Evolutionary conservation across 2,797 vertebrate species (phyloP), one percentile per base, ranked within the genome.

Genomic region (Cygnus olor): DNA sequence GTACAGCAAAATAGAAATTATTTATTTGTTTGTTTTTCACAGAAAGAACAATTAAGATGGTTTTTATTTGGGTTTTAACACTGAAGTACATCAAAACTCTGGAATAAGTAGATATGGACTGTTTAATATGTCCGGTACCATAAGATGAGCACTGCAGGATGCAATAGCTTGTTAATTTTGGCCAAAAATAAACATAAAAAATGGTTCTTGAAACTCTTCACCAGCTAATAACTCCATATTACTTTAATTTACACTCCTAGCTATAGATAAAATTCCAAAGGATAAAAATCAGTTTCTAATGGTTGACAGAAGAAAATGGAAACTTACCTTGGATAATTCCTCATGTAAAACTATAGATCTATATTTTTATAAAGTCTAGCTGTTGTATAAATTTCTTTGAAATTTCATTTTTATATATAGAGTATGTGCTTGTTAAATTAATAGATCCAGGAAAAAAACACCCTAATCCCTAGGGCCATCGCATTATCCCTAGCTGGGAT

Each of bases 291-390:
- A 44, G 85, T 88, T 91, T 91, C 44, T 88, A 58, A 87, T 32
- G 49, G 66, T 74, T 85, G 66, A 77, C 30, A 18, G n/a, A 78
- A 80, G 56, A 85, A 89, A 70, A 73, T 70, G 32, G 89, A 92
- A 85, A 78, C 22, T 76, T 84, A 89, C 63, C 69, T 94, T 95
- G 79, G 45, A 30, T 85, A 90, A 95, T 94, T 93, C 88, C 80
- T 90, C 60, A 76, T 93, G 92, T 97, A 96, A 97, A 92, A 81
- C 87, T 88, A 95, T 42, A 97, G 79, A 94, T 92, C 58, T 96
- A 93, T 96, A 96, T 97, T 97, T 96, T 97, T 96, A 96, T 96
- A 95, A 96, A 95, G 65, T 85, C 27, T 96, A 96, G 93, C 47
- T 90, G 95, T 93, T 97, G 95, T 96, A 97, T 90, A 95, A 83